These are phyloP conservation scores for Girardinus metallicus DNA, from an alignment of 2,797 vertebrate species.

Conservation along the genomic window DNA sequence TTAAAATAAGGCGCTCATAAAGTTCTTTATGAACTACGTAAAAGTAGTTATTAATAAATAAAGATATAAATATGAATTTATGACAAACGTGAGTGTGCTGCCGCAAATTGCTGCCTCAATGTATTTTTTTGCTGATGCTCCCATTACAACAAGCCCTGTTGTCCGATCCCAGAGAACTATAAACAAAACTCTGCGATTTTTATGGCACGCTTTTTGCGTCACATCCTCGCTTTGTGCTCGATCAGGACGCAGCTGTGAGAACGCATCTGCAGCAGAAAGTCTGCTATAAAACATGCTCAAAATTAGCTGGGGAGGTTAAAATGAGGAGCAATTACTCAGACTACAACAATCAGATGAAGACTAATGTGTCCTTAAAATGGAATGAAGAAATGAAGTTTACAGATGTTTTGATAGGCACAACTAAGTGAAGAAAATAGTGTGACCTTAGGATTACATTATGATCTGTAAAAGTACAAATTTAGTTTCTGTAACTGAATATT, in stretches of 20 bases:
- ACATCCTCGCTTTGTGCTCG: neutral
- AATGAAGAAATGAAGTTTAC: neutral
- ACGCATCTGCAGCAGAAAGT: slow-evolving; percentile 4
- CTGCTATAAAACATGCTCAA: neutral
- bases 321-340: neutral
- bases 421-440: too few species aligned
- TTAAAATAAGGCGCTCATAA: neutral
- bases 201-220: neutral
- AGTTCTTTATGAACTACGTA: neutral
- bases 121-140: slow-evolving; percentile 5
- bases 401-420: neutral
- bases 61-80: neutral
- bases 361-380: neutral
- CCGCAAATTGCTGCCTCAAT: neutral
- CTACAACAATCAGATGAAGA: neutral
- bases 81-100: neutral
- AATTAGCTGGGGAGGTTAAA: neutral
- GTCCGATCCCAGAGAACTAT: neutral
- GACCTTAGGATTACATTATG: neutral
- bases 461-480: neutral
- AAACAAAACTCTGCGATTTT: slow-evolving; percentile 9
- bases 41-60: neutral
- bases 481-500: neutral
- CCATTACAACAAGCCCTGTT: neutral
- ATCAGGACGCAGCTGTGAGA: slow-evolving; percentile 9